Conservation (phyloP, 2,888 invertebrate genomes). For the Stenurella melanura region DNA sequence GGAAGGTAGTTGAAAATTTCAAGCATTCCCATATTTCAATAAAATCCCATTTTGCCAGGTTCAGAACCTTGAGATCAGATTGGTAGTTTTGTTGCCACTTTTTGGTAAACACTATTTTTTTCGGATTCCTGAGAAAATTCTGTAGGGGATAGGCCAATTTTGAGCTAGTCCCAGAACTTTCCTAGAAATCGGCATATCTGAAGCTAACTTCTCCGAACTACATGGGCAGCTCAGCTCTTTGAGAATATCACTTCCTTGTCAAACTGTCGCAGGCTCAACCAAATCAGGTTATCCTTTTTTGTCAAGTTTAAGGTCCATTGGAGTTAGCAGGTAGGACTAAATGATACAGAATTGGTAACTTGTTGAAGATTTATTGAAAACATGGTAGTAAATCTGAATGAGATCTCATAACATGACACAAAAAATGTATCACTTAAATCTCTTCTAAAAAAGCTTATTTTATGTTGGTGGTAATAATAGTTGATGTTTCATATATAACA, state of each 20-base stretch:
- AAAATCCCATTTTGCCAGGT: conserved; percentile 27
- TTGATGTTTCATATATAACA: conserved; percentile 44
- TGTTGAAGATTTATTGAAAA: conserved; percentile 65
- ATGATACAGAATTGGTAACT: conserved; percentile 46
- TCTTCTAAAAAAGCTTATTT: conserved; percentile 59
- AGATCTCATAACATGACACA: conserved; percentile 57
- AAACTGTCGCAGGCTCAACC: no score
- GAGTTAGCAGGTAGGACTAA: conserved; percentile 8
- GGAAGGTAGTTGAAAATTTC: not conserved
- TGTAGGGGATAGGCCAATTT: no score
- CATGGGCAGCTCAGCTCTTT: no score
- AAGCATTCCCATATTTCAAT: not conserved
- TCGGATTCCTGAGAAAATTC: no score
- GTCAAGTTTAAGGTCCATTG: no score
- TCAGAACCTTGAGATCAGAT: conserved; percentile 29
- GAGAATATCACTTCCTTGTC: no score
- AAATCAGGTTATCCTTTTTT: no score
- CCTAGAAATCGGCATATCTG: no score
- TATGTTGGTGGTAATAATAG: conserved; percentile 47
- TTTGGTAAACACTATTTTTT: no score
- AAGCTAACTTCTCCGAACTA: no score
- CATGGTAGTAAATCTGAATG: conserved; percentile 63
- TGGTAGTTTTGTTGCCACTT: conserved; percentile 49
- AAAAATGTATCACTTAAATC: conserved; percentile 48
- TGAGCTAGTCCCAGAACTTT: no score